Conservation (phyloP, 2,113 vertebrate species). For the Callipepla californica region DNA sequence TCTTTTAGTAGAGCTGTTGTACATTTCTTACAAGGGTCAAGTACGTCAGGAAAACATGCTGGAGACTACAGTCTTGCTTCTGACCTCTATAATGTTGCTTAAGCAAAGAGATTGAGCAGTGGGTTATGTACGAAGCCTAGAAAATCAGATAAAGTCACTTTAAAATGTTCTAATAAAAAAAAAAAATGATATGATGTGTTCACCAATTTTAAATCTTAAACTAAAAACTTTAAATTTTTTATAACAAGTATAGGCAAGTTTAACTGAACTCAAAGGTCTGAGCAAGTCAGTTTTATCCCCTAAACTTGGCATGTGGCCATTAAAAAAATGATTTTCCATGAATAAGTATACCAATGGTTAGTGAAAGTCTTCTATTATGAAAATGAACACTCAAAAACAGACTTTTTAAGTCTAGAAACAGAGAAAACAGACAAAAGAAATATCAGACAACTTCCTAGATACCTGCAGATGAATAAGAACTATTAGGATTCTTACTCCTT, state of each 20-base stretch:
- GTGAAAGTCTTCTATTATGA: background rate
- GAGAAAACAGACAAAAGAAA: background rate
- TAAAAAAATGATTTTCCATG: background rate
- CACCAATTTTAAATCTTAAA: background rate
- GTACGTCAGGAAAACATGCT: background rate
- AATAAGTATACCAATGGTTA: background rate
- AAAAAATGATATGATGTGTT: background rate
- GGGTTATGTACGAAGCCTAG: background rate
- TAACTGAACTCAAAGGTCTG: background rate
- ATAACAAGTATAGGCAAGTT: background rate
- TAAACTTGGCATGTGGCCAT: background rate
- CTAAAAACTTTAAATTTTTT: too few relatives aligned
- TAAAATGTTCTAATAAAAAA: background rate
- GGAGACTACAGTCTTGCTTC: background rate
- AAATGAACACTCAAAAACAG: background rate
- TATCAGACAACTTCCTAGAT: background rate
- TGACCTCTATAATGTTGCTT: background rate
- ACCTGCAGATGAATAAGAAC: background rate
- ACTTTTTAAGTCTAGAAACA: background rate
- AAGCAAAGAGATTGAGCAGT: background rate
- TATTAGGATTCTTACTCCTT: background rate
- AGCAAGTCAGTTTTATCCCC: background rate
- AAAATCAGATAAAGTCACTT: background rate
- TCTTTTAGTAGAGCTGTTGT: background rate
- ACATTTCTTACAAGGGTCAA: background rate